Percentiles rank a stretch among this genome's conserved stretches.
Evolutionary conservation across 2,113 vertebrate genomes (phyloP).

Genomic region (Cairina moschata): DNA sequence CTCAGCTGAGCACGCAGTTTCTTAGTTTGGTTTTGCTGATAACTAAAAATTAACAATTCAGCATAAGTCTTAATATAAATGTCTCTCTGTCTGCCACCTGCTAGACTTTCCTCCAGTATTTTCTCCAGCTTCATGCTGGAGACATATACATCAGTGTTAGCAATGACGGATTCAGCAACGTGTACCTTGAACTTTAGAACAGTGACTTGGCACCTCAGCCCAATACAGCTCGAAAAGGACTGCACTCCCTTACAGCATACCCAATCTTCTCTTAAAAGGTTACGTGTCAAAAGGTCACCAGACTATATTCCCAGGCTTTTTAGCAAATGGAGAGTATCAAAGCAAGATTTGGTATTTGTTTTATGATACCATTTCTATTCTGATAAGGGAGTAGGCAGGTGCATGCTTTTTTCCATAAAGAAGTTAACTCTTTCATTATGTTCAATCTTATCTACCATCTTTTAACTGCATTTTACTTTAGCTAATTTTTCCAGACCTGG

Average conservation of each 20-base stretch:
- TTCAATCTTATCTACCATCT: background rate
- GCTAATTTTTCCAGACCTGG: background rate
- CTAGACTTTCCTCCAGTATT: background rate
- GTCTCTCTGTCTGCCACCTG: background rate
- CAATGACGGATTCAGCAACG: background rate
- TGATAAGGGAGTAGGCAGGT: background rate
- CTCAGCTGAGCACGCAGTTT: background rate
- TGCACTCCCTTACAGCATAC: background rate
- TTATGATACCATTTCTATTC: background rate
- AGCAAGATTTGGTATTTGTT: background rate
- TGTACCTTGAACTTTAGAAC: background rate
- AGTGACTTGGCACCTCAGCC: background rate
- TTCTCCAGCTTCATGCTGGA: background rate
- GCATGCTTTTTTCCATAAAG: background rate
- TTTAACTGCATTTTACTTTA: background rate
- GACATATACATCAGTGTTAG: background rate
- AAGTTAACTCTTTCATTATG: background rate
- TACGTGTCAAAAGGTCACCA: background rate
- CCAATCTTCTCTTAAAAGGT: background rate
- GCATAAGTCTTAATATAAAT: slow-evolving; percentile 19
- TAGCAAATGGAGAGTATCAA: background rate
- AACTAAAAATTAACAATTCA: slow-evolving; percentile 41
- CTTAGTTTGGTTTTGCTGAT: slow-evolving; percentile 51
- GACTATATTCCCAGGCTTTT: background rate
- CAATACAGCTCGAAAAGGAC: background rate